These are phyloP conservation scores for Macrosteles quadrilineatus DNA, from an alignment of 1,140 invertebrate species.

Conservation along the genomic window DNA sequence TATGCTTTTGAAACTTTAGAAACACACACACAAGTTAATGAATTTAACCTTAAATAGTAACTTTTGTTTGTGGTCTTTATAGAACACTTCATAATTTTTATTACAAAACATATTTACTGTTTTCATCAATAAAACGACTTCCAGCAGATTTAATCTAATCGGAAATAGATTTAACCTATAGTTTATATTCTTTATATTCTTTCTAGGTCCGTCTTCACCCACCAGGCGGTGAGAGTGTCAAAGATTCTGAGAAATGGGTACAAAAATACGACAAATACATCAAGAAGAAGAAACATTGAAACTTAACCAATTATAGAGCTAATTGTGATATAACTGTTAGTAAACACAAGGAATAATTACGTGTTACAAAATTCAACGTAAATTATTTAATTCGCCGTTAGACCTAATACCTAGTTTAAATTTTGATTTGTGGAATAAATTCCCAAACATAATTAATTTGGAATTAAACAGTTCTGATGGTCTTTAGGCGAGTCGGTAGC, in stretches of 20 bases:
- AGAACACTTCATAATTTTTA: too few relatives aligned
- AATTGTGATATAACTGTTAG: neutral
- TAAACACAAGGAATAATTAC: neutral
- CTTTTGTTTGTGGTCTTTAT: too few relatives aligned
- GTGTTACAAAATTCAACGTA: neutral
- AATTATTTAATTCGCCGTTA: neutral
- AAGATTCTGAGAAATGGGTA: conserved; percentile 37
- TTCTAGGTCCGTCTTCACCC: conserved; percentile 65
- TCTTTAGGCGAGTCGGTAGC: too few relatives aligned
- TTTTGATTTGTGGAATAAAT: neutral
- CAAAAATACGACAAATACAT: conserved; percentile 39
- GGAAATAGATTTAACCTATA: too few relatives aligned
- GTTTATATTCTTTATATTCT: too few relatives aligned
- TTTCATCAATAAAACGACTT: too few relatives aligned
- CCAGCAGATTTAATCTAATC: too few relatives aligned
- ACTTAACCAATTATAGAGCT: neutral
- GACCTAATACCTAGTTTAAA: neutral
- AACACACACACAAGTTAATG: too few relatives aligned
- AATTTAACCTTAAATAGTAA: too few relatives aligned
- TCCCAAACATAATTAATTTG: neutral
- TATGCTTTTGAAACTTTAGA: too few relatives aligned
- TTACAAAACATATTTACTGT: too few relatives aligned
- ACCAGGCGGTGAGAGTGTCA: conserved; percentile 55
- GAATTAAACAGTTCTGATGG: too few relatives aligned
- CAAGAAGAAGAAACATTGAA: conserved; percentile 35